Percentiles rank a stretch among this genome's conserved stretches.
Evolutionary conservation across 2,888 invertebrate genomes (phyloP).

Genomic region (Cordylochernes scorpioides): DNA sequence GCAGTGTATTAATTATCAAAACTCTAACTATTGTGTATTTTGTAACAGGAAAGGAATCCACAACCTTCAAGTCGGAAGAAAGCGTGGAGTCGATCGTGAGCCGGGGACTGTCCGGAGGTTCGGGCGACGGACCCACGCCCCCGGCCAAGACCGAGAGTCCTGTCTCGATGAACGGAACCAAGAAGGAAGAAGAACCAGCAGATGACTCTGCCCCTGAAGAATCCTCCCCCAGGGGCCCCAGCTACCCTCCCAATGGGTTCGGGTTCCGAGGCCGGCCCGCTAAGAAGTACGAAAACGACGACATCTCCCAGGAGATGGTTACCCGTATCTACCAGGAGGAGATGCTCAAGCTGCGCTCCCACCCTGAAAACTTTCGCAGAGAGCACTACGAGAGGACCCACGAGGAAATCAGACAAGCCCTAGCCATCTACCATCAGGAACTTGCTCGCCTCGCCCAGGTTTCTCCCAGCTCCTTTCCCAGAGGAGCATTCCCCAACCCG

Average conservation of each 20-base stretch:
- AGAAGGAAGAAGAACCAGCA: too few relatives aligned
- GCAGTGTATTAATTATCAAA: neutral
- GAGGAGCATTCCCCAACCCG: slow-evolving; percentile 1
- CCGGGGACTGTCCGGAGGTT: neutral
- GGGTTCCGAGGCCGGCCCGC: slow-evolving; percentile 6
- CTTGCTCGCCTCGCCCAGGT: slow-evolving; percentile 47
- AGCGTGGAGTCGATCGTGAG: slow-evolving; percentile 3
- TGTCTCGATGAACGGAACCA: too few relatives aligned
- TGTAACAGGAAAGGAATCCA: neutral
- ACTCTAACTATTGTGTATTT: neutral
- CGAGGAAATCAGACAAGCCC: slow-evolving; percentile 62
- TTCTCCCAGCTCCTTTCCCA: slow-evolving; percentile 1
- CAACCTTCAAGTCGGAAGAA: neutral
- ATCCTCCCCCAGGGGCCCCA: too few relatives aligned
- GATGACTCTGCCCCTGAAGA: too few relatives aligned
- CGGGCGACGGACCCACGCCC: slow-evolving; percentile 18
- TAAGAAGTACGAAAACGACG: slow-evolving; percentile 63
- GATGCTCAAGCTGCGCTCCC: slow-evolving; percentile 60
- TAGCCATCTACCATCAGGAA: slow-evolving; percentile 77
- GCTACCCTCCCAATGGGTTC: too few relatives aligned
- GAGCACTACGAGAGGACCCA: slow-evolving; percentile 27
- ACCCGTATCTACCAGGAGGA: slow-evolving; percentile 83
- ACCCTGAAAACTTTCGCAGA: slow-evolving; percentile 14
- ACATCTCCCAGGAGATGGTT: slow-evolving; percentile 86
- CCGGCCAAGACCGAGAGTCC: slow-evolving; percentile 7